Evolutionary conservation across 2,797 vertebrate species (phyloP), one percentile per base, ranked within the genome.

Genomic region (Psittacula echo): DNA sequence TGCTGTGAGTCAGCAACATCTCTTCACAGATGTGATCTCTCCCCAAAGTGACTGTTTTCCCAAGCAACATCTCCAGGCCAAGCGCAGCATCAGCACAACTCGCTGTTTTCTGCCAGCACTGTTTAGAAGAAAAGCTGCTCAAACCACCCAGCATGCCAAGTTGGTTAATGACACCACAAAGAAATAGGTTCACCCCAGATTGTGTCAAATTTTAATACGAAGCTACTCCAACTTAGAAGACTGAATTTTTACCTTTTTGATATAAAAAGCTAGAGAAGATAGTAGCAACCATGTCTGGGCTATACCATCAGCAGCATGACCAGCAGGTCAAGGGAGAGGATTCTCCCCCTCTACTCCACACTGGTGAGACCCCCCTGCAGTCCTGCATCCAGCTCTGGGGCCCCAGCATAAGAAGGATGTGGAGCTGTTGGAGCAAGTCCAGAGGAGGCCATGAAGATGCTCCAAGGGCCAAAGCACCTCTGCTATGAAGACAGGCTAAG

Each of bases 1-100:
- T 22, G 88, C 88, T n/a, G 50, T 85, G 95, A 97, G 94, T 93
- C 92, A 96, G 95, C 76, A 9, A 7, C 2, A 0, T n/a, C 90
- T 77, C 80, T 26, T 74, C 77, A 17, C 94, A 93, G 84, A 92
- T 82, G 93, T 26, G 64, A 83, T 60, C 71, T 34, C 74, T 92
- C 90, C 92, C 94, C 50, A 10, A 5, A 90, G 91, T 13, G 78
- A 77, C 77, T 87, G 47, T 56, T 89, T 87, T 53, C 61, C 89
- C 89, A 61, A 80, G 89, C 71, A 58, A 8, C 81, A 39, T 73
- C 95, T 82, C 92, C 92, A 70, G 78, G 19, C 53, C 88, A 21
- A 58, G 62, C 1, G 0, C 34, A 10, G 91, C 2, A 4, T 94
- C 95, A 94, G 77, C 51, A 4, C 67, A 45, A 74, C 86, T 70